Evolutionary conservation across 2,113 vertebrate species (phyloP).

Genomic region (Miniopterus natalensis): DNA sequence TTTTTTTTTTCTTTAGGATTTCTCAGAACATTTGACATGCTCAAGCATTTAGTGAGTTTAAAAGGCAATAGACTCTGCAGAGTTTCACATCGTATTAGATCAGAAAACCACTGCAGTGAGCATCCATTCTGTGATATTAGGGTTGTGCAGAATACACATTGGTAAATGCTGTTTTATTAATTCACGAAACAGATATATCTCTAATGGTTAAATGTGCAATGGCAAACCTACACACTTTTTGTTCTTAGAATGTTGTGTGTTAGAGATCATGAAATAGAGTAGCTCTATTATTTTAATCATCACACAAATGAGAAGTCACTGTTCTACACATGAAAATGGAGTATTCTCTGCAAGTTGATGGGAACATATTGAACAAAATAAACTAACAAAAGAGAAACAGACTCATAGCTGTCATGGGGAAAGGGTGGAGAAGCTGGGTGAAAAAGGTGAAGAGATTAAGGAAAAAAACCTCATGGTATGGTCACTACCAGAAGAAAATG

Average conservation of each 20-base stretch:
- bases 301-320: background rate
- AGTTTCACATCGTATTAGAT: background rate
- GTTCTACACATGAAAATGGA: background rate
- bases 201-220: background rate
- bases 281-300: background rate
- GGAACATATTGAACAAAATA: background rate
- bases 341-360: background rate
- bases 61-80: background rate
- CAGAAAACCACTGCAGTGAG: background rate
- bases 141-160: background rate
- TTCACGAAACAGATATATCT: background rate
- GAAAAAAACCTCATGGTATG: background rate
- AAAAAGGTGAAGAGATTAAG: background rate
- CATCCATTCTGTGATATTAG: background rate
- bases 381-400: background rate
- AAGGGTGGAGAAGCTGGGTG: background rate
- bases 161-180: background rate
- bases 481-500: background rate
- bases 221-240: background rate
- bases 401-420: background rate
- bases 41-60: background rate
- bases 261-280: background rate
- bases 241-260: background rate
- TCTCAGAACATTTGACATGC: background rate
- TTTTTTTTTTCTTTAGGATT: background rate